Percentiles rank a stretch among this genome's conserved stretches.
phyloP scores from a whole-genome alignment of 2,888 invertebrate species.

The Harmothoe impar region DNA sequence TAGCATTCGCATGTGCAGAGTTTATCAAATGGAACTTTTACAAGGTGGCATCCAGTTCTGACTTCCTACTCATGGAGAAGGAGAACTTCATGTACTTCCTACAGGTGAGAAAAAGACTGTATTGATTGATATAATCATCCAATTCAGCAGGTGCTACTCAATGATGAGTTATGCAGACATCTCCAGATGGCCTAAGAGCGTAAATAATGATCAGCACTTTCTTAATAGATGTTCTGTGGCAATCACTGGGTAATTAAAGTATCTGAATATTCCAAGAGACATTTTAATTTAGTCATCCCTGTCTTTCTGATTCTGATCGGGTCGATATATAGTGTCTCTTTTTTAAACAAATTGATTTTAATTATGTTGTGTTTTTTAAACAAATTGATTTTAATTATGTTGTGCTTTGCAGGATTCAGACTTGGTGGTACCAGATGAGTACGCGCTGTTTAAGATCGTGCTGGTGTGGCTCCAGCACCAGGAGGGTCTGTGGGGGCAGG shows the following conservation, averaged over 20 bases:
- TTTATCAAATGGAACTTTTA: conserved; percentile 94
- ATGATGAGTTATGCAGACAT: too few species aligned
- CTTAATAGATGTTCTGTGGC: too few species aligned
- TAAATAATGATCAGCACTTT: too few species aligned
- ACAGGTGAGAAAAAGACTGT: background rate
- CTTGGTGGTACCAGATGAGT: conserved; percentile 94
- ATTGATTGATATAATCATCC: conserved; percentile 86
- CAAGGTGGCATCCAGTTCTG: conserved; percentile 90
- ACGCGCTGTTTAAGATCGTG: conserved; percentile 90
- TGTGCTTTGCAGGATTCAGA: conserved; percentile 88
- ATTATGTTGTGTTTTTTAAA: background rate
- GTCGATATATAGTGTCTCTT: background rate
- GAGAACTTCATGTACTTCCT: conserved; percentile 89
- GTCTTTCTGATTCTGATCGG: too few species aligned
- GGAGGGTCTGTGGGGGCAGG: conserved; percentile 82
- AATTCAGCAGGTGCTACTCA: background rate
- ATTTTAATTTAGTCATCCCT: too few species aligned
- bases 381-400: background rate
- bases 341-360: background rate
- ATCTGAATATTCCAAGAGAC: too few species aligned
- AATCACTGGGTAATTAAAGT: too few species aligned
- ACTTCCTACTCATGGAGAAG: conserved; percentile 92
- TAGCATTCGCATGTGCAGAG: conserved; percentile 84
- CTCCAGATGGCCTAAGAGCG: too few species aligned
- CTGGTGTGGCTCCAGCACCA: conserved; percentile 91